These are phyloP conservation scores for Dicaeum eximium DNA, from an alignment of 2,113 vertebrate genomes.

Conservation along the genomic window DNA sequence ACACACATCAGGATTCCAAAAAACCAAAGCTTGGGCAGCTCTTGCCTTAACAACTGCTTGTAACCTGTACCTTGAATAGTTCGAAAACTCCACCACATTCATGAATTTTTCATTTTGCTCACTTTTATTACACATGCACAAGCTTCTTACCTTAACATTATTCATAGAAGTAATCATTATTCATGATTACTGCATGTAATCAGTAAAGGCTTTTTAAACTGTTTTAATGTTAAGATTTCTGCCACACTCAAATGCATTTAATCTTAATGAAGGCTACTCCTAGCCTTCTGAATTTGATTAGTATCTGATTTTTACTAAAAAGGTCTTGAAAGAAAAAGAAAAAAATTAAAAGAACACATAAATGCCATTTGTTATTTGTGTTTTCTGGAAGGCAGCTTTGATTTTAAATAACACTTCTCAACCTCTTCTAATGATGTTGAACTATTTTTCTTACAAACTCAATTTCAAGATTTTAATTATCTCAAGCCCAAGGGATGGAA, in stretches of 20 bases:
- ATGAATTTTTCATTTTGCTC: neutral
- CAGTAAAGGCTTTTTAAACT: neutral
- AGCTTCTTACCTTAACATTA: neutral
- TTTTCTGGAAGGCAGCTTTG: neutral
- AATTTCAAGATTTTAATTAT: neutral
- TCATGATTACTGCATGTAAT: neutral
- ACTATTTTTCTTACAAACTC: neutral
- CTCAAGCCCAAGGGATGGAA: neutral
- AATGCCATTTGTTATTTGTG: neutral
- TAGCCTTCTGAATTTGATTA: no score
- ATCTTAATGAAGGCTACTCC: neutral
- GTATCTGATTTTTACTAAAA: neutral
- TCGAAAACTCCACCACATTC: neutral
- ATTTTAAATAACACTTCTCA: neutral
- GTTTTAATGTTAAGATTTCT: neutral
- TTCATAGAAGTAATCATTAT: neutral
- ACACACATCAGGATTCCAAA: neutral
- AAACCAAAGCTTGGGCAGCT: neutral
- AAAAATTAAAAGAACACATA: neutral
- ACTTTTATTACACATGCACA: neutral
- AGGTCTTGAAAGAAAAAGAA: neutral
- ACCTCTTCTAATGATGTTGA: neutral
- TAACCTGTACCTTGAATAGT: neutral
- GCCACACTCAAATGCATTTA: neutral
- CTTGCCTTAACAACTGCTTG: neutral